Percentiles rank a stretch among this genome's conserved stretches.
phyloP scores from a whole-genome alignment of 1,140 invertebrate genomes.

The Ephestia elutella region DNA sequence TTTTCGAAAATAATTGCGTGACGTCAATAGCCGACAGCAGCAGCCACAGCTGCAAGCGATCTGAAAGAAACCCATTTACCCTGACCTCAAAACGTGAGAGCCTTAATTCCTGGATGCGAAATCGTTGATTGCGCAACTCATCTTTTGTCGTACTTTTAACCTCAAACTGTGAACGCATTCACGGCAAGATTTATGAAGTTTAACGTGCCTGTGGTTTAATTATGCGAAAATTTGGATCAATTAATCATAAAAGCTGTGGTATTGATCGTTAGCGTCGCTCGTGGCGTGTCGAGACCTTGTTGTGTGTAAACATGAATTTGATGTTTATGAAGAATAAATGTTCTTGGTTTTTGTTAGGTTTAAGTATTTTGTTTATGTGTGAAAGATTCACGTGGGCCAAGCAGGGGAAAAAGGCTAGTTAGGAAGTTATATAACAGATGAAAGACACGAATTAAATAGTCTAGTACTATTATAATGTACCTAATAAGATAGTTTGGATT shows the following conservation, averaged over 20 bases:
- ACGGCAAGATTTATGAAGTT: slow-evolving; percentile 27
- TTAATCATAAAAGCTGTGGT: slow-evolving; percentile 19
- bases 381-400: too few species aligned
- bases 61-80: slow-evolving; percentile 4
- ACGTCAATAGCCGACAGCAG: neutral
- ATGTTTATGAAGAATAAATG: neutral
- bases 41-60: neutral
- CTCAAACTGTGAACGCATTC: slow-evolving; percentile 22
- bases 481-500: too few species aligned
- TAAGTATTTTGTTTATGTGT: too few species aligned
- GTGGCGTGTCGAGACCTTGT: slow-evolving; percentile 6
- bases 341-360: too few species aligned
- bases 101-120: slow-evolving; percentile 15
- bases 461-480: too few species aligned
- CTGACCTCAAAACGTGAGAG: slow-evolving; percentile 13
- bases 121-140: slow-evolving; percentile 26
- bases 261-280: slow-evolving; percentile 13
- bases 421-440: too few species aligned
- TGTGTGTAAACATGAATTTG: neutral
- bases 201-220: slow-evolving; percentile 19
- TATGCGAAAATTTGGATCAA: slow-evolving; percentile 27
- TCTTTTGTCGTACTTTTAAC: slow-evolving; percentile 28
- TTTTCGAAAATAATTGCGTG: neutral
- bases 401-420: too few species aligned
- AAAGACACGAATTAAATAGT: too few species aligned